Base-by-base conservation (phyloP, 2,888 invertebrate species). In the Reticulitermes lucifugus region DNA sequence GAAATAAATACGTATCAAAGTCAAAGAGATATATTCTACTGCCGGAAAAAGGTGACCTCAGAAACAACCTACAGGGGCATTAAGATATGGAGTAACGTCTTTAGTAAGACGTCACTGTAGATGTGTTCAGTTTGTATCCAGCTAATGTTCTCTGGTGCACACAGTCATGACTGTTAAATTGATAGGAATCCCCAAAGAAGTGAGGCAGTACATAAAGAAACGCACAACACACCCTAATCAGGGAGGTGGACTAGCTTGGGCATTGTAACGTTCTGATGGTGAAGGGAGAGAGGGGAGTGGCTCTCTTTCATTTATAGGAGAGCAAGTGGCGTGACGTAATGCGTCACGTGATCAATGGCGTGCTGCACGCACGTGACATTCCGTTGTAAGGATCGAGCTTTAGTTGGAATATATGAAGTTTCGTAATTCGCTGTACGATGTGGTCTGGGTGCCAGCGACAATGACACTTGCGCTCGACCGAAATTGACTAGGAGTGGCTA, bases 301-400 rank as follows among this genome's bases (percentile, higher is more conserved):
- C n/a, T 65, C 65, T 6, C 65, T 65, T 65, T 65, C 65, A 65
- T 65, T 65, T 65, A 25, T 65, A 65, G 6, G 65, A 65, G 65
- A 25, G 65, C 65, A 65, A 65, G 25, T 60, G 60, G 60, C 60
- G 60, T 60, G 60, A 60, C 60, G 60, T 60, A 12, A 60, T 6
- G 60, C 10, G 21, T 60, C 60, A 46, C 46, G 46, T 46, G 46
- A 46, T 46, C 46, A 46, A 46, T 55, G 18, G 65, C 65, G 65
- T 65, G 65, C 65, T 7, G 65, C 65, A 65, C 65, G 65, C 25
- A 65, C 65, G 65, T 65, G 65, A n/a, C 65, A 65, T 65, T 25
- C 65, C 65, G 65, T 65, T 65, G 65, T 2, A 10, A 25, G 25
- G 4, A 12, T 55, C 0, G 55, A 14, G 55, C 55, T 2, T 55